These are phyloP conservation scores for Paracyclopina nana DNA, from an alignment of 1,140 invertebrate species.

Conservation along the genomic window DNA sequence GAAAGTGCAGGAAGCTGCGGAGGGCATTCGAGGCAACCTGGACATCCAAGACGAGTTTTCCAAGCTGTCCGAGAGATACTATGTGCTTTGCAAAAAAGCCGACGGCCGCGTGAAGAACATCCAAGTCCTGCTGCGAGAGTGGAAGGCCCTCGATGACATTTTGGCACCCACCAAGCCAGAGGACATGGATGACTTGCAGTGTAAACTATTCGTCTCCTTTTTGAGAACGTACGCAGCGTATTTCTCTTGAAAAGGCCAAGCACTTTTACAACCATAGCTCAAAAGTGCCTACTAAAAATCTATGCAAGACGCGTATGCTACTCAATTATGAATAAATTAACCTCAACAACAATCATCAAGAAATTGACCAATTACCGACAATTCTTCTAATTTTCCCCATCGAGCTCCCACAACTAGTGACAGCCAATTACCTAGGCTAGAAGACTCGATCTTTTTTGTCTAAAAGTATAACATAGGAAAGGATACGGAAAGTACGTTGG, in stretches of 20 bases:
- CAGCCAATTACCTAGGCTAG: too few species aligned
- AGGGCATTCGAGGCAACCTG: conserved; percentile 1
- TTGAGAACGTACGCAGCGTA: conserved; percentile 1
- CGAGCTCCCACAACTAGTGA: too few species aligned
- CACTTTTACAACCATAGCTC: too few species aligned
- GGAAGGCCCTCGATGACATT: conserved; percentile 5
- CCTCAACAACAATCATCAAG: too few species aligned
- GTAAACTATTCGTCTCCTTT: background rate
- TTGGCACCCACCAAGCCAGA: background rate
- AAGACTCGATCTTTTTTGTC: too few species aligned
- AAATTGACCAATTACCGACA: too few species aligned
- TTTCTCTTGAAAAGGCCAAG: background rate
- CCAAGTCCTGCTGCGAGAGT: conserved; percentile 8
- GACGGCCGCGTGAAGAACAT: conserved; percentile 8
- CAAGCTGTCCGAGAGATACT: conserved; percentile 10
- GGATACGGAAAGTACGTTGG: too few species aligned
- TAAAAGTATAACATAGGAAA: too few species aligned
- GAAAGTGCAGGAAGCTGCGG: background rate
- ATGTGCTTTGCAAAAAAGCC: conserved; percentile 8
- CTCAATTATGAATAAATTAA: too few species aligned
- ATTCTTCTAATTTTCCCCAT: too few species aligned
- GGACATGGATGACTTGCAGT: background rate
- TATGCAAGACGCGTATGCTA: too few species aligned
- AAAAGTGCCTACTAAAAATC: too few species aligned
- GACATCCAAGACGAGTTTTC: conserved; percentile 1